Conservation (phyloP, 2,113 vertebrate genomes). For the Rhineura floridana region DNA sequence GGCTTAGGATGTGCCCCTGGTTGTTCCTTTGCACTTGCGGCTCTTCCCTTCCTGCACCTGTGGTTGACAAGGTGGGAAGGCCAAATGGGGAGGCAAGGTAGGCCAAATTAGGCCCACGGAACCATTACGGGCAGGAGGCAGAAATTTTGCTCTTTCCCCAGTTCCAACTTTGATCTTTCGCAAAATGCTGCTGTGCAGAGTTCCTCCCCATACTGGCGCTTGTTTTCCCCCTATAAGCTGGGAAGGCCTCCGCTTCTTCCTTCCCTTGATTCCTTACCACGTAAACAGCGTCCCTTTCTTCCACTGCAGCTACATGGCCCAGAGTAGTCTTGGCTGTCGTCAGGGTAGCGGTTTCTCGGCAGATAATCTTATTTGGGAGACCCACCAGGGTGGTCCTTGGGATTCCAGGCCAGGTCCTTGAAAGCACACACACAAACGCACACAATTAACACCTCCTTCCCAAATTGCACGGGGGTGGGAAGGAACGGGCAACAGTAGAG, state of each 20-base stretch:
- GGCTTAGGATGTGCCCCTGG: too few species aligned
- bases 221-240: not conserved
- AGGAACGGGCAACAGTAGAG: too few species aligned
- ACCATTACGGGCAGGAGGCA: too few species aligned
- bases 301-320: slow-evolving; percentile 74
- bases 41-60: too few species aligned
- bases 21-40: too few species aligned
- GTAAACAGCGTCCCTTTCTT: slow-evolving; percentile 74
- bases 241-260: too few species aligned
- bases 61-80: too few species aligned
- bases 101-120: too few species aligned
- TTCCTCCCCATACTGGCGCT: not conserved
- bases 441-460: too few species aligned
- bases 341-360: slow-evolving; percentile 74
- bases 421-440: not conserved
- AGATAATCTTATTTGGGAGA: slow-evolving; percentile 55
- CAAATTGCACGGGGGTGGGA: not conserved
- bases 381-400: slow-evolving; percentile 50
- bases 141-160: too few species aligned
- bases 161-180: not conserved
- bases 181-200: not conserved
- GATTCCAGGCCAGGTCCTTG: slow-evolving; percentile 85
- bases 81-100: too few species aligned
- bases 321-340: slow-evolving; percentile 80
- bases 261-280: slow-evolving; percentile 63